phyloP scores from a whole-genome alignment of 2,797 vertebrate species.

The Poecilia wingei region DNA sequence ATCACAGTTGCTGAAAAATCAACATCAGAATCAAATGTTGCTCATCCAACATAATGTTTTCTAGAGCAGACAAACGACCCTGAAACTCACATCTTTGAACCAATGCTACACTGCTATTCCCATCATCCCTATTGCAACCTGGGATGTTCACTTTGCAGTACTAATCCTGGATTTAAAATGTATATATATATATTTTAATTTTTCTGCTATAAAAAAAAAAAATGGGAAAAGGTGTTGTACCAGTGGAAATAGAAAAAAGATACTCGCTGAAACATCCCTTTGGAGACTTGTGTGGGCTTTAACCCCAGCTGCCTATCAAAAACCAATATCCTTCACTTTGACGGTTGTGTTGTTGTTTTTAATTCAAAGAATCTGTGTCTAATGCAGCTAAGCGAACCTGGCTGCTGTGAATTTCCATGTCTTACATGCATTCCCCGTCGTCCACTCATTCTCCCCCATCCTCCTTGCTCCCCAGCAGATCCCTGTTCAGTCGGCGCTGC shows the following conservation, averaged over 20 bases:
- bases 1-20: not conserved
- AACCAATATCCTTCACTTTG: constrained; percentile 88
- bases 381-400: constrained; percentile 86
- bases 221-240: not conserved
- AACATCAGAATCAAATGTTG: not conserved
- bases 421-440: constrained; percentile 60
- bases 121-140: not conserved
- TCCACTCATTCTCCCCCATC: constrained; percentile 32
- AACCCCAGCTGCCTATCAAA: constrained; percentile 84
- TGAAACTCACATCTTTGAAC: not conserved
- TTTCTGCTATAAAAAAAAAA: not conserved
- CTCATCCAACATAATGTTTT: not conserved
- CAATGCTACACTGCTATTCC: not conserved
- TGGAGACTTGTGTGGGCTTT: constrained; percentile 71
- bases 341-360: constrained; percentile 89
- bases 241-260: not conserved
- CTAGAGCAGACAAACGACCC: not conserved
- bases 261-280: constrained; percentile 16
- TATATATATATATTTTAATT: not conserved
- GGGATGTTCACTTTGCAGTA: not conserved
- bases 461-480: constrained; percentile 36
- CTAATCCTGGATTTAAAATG: not conserved
- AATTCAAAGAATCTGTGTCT: constrained; percentile 91
- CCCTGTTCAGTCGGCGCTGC: constrained; percentile 75
- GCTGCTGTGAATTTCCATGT: constrained; percentile 83